phyloP scores from a whole-genome alignment of 2,888 invertebrate species.

The Bombylius discolor region DNA sequence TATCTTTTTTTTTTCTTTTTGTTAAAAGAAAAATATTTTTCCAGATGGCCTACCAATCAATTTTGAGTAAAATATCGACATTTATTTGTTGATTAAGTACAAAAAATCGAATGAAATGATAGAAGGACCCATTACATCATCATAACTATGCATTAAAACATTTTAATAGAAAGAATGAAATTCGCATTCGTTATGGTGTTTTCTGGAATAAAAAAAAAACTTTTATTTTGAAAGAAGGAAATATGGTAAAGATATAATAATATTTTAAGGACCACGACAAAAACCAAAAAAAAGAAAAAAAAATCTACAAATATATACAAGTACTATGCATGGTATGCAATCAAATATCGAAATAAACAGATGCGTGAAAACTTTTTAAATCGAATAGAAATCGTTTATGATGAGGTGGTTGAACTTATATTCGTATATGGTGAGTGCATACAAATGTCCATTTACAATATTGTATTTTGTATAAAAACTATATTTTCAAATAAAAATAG shows the following conservation, averaged over 20 bases:
- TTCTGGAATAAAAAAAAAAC: too few species aligned
- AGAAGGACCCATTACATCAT: neutral
- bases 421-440: too few species aligned
- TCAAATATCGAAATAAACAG: neutral
- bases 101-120: neutral
- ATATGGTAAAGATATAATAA: neutral
- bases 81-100: conserved; percentile 12
- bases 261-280: neutral
- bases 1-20: too few species aligned
- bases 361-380: neutral
- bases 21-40: conserved; percentile 1
- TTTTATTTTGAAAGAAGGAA: too few species aligned
- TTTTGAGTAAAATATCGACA: conserved; percentile 14
- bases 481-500: neutral
- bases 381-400: neutral
- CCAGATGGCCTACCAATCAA: conserved; percentile 12
- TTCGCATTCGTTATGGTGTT: neutral
- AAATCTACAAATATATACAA: too few species aligned
- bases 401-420: neutral
- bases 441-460: neutral
- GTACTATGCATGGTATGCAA: too few species aligned
- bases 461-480: neutral
- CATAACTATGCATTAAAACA: neutral
- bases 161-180: neutral
- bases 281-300: neutral